These are phyloP conservation scores for Tolmerus cingulatus DNA, from an alignment of 2,888 invertebrate species.

Conservation along the genomic window DNA sequence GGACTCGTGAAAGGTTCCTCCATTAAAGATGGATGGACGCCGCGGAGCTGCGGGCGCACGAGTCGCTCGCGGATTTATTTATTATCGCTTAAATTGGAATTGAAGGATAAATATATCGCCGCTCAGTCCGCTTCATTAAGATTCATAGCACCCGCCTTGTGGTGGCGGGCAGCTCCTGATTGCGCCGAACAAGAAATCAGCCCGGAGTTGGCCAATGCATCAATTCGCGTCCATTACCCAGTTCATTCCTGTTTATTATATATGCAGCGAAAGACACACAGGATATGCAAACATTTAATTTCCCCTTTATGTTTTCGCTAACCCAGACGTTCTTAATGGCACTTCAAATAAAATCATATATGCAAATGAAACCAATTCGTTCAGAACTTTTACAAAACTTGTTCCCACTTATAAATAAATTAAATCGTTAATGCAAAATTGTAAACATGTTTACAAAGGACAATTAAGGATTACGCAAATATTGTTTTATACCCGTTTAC, in stretches of 20 bases:
- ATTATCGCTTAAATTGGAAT: slow-evolving; percentile 10
- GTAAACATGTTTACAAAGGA: no score
- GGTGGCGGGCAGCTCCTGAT: background rate
- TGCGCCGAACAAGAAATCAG: background rate
- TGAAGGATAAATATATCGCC: background rate
- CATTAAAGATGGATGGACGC: slow-evolving; percentile 11
- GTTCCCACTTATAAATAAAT: no score
- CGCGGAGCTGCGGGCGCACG: background rate
- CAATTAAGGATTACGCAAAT: no score
- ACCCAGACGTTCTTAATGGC: background rate
- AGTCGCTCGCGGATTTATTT: slow-evolving; percentile 20
- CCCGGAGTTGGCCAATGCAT: background rate
- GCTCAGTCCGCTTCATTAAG: background rate
- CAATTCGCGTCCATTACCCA: background rate
- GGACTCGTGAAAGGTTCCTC: slow-evolving; percentile 16
- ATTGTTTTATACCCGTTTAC: no score
- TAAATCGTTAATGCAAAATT: no score
- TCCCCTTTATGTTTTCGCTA: background rate
- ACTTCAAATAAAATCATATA: background rate
- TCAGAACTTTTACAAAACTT: background rate
- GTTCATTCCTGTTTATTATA: background rate
- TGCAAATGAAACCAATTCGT: background rate
- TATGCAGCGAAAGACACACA: background rate
- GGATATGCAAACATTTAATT: background rate
- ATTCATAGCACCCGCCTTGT: background rate